Evolutionary conservation across 2,113 vertebrate genomes (phyloP), one percentile per base, ranked within the genome.

Genomic region (Vidua macroura): DNA sequence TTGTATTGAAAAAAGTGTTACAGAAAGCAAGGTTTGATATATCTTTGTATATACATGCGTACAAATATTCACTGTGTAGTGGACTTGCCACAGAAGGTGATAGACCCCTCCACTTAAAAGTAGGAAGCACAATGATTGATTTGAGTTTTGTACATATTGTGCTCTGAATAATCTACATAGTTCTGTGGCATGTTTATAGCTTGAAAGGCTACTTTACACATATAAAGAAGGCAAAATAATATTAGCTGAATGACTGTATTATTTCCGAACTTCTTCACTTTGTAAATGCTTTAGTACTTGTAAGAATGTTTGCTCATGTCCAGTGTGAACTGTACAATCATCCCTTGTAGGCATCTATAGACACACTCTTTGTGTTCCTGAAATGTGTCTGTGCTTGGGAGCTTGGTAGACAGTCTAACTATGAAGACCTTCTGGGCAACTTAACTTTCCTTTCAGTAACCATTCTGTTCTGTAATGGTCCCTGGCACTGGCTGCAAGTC

Each of bases 21-120:
- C 2, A 55, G 33, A 30, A 75, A 67, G 10, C 7, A 25, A 49
- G 30, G 23, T 5, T 46, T 13, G n/a, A 11, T 48, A 11, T 27
- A 1, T 16, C 1, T 12, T 1, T 14, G 7, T 31, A 2, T 23
- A 10, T 24, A 4, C 13, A 6, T 6, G 25, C 5, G 10, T n/a
- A 12, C 1, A 43, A 62, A 35, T 35, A 30, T 27, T 59, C 17
- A 13, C 24, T 64, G 28, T 17, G 11, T 22, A 12, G 39, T 17
- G n/a, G 15, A 20, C 20, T 35, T 79, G 35, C 13, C 4, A 3
- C 13, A 46, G 52, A 33, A 63, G 5, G 30, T 37, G 5, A 4
- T 25, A 48, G 35, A 17, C 11, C 10, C 30, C 27, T 5, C 6
- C 39, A 6, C 27, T 39, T 67, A 31, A 63, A 13, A 19, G 4